Evolutionary conservation across 2,113 vertebrate species (phyloP).

Genomic region (Peromyscus leucopus): DNA sequence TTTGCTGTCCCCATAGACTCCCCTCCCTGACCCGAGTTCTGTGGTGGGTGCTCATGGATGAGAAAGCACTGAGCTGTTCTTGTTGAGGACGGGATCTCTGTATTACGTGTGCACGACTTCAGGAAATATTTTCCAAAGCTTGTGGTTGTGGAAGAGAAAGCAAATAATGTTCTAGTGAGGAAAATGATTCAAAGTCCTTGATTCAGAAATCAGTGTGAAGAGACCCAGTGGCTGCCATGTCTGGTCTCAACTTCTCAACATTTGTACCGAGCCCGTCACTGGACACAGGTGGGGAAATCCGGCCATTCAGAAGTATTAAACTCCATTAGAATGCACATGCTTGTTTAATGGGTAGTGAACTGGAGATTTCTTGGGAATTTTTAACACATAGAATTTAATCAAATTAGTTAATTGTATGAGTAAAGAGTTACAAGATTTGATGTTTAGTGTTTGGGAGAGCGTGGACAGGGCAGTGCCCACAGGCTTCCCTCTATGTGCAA

Average conservation of each 20-base stretch:
- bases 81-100: not conserved
- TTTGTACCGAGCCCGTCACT: not conserved
- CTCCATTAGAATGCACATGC: not conserved
- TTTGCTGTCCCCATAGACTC: not conserved
- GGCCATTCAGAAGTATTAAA: not conserved
- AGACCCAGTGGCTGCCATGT: not conserved
- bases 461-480: not conserved
- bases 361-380: not conserved
- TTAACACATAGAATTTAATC: not conserved
- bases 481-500: not conserved
- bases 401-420: not conserved
- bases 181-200: not conserved
- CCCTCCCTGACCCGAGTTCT: not conserved
- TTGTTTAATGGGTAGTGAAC: not conserved
- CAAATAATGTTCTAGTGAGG: not conserved
- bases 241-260: not conserved
- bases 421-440: not conserved
- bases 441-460: not conserved
- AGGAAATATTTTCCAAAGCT: not conserved
- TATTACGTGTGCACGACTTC: not conserved
- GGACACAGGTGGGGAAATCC: not conserved
- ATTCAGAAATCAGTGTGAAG: not conserved
- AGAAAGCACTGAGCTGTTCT: rapidly evolving
- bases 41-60: not conserved
- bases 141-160: not conserved